phyloP scores from a whole-genome alignment of 2,113 vertebrate genomes.

The Apistogramma diplotaenia region DNA sequence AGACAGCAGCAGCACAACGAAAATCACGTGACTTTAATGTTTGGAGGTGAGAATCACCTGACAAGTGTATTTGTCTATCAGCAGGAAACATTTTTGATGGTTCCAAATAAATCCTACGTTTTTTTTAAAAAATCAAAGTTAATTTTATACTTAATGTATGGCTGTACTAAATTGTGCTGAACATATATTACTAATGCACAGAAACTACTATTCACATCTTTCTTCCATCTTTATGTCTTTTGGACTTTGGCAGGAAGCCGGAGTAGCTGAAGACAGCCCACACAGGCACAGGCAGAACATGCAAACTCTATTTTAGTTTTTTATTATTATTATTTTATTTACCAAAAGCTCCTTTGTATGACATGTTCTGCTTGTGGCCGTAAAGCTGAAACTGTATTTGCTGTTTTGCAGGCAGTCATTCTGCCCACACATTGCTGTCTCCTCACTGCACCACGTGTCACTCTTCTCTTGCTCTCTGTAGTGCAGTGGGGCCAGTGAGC shows the following conservation, averaged over 20 bases:
- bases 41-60: too few species aligned
- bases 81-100: neutral
- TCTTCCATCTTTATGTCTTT: neutral
- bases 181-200: neutral
- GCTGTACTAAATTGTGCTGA: neutral
- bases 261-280: neutral
- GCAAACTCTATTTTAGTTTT: neutral
- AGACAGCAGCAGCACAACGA: too few species aligned
- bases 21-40: too few species aligned
- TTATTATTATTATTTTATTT: neutral
- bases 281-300: neutral
- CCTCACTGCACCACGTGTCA: slow-evolving; percentile 10
- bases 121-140: neutral
- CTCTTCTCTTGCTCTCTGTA: slow-evolving; percentile 11
- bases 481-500: slow-evolving; percentile 24
- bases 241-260: neutral
- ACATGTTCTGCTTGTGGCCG: neutral
- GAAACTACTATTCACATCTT: neutral
- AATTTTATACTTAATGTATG: neutral
- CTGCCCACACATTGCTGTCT: slow-evolving; percentile 6
- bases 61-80: neutral
- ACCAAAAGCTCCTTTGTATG: neutral
- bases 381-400: neutral
- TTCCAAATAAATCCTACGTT: neutral
- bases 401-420: neutral